Conservation (phyloP, 2,797 vertebrate genomes). For the Gobionotothen gibberifrons region DNA sequence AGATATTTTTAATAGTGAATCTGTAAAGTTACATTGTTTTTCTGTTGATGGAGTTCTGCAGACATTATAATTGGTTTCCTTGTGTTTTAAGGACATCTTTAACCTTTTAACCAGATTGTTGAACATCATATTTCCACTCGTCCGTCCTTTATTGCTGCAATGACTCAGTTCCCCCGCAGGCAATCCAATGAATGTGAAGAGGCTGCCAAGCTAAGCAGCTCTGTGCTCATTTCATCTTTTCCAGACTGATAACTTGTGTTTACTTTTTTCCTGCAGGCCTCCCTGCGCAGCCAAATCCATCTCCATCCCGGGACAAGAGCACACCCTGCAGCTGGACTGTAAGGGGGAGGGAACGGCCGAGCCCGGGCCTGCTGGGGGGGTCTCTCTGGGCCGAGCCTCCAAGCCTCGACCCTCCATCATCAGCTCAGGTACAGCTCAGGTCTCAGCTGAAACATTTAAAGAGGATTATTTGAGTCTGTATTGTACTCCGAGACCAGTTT, state of each 20-base stretch:
- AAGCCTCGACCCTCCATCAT: slow-evolving; percentile 89
- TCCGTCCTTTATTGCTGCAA: slow-evolving; percentile 6
- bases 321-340: slow-evolving; percentile 93
- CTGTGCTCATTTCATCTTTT: slow-evolving; percentile 36
- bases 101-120: background rate
- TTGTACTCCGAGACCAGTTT: background rate
- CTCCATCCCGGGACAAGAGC: slow-evolving; percentile 89
- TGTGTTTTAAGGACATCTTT: background rate
- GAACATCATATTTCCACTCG: background rate
- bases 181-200: slow-evolving; percentile 8
- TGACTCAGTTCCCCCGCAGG: slow-evolving; percentile 36
- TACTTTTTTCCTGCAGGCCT: slow-evolving; percentile 76
- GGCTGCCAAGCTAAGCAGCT: slow-evolving; percentile 34
- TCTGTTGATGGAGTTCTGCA: background rate
- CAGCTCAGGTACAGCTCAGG: slow-evolving; percentile 85
- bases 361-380: slow-evolving; percentile 66
- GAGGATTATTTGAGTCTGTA: background rate
- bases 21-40: background rate
- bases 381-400: slow-evolving; percentile 82
- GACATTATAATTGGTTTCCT: background rate
- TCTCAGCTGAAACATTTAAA: background rate
- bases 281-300: slow-evolving; percentile 94
- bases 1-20: background rate
- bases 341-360: slow-evolving; percentile 92
- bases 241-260: slow-evolving; percentile 32